Base-by-base conservation (phyloP, 2,113 vertebrate genomes). In the Stercorarius parasiticus region DNA sequence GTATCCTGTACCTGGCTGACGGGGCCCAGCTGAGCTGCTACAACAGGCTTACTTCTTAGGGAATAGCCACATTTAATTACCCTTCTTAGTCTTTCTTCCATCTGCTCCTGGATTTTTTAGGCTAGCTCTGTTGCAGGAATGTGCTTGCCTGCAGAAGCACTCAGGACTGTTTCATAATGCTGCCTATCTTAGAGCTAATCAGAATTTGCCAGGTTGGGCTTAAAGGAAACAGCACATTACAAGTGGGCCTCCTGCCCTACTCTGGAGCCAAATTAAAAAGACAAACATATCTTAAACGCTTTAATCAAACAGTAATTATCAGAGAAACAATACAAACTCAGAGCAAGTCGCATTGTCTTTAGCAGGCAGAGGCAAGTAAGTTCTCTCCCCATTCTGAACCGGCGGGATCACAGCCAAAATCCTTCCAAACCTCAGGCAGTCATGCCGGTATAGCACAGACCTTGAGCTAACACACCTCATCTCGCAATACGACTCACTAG, bases 281-380 rank as follows among this genome's bases (percentile, higher is more conserved):
- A 90, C 52, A 93, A 94, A 77, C 34, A 8, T 89, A 95, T 86
- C 91, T 89, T 61, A 95, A 86, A 82, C 1, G 4, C 42, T 91
- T 96, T 82, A 95, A 94, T 95, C 66, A 90, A 94, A 82, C 45
- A 13, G 55, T 83, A 95, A 95, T 97, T 97, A 94, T 14, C 29
- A 92, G 58, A 76, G 66, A 79, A 97, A 95, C 52, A 89, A 94
- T 89, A 53, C 15, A 72, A 53, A 72, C 53, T 93, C 82, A 25
- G 45, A 95, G 89, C 93, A 94, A 72, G 90, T 82, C 82, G 70
- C 4, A 0, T 73, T 77, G 90, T 15, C 66, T 97, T 72, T 17
- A 91, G 70, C 93, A 96, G 87, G 96, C 85, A 92, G 87, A 93
- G 95, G 93, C 96, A 96, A 93, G 96, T 66, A 91, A 82, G 62